Percentiles rank a stretch among this genome's conserved stretches.
These are phyloP conservation scores for Chlorodrepanis virens DNA, from an alignment of 2,113 vertebrate genomes.

Conservation along the genomic window DNA sequence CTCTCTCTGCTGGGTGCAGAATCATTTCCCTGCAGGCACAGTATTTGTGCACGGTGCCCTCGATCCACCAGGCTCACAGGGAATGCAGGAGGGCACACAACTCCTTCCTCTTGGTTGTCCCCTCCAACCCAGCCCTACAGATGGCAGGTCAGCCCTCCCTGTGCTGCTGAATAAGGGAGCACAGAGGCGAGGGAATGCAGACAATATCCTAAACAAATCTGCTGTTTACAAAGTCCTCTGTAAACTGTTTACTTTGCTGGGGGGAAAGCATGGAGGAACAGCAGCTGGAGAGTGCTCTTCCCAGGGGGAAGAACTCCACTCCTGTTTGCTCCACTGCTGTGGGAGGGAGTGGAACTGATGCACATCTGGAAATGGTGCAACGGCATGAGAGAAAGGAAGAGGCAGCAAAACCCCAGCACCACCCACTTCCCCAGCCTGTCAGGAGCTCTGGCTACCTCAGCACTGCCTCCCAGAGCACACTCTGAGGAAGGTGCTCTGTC, in stretches of 20 bases:
- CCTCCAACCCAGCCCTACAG: neutral
- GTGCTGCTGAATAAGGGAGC: neutral
- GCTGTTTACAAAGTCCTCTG: conserved; percentile 42
- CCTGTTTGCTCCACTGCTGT: neutral
- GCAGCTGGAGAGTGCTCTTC: conserved; percentile 36
- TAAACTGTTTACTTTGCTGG: conserved; percentile 64
- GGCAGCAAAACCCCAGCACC: neutral
- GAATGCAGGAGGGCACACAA: neutral
- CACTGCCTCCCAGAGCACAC: neutral
- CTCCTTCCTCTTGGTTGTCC: neutral
- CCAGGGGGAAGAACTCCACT: neutral
- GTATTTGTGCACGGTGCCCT: neutral
- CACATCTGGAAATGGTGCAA: neutral
- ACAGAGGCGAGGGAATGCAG: neutral
- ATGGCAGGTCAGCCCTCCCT: neutral
- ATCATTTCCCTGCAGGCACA: neutral
- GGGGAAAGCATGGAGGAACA: neutral
- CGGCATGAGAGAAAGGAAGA: neutral
- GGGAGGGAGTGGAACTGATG: neutral
- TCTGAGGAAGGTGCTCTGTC: neutral
- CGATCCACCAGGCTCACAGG: neutral
- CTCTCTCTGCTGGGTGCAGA: neutral
- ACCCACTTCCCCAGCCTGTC: neutral
- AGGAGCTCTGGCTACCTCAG: neutral
- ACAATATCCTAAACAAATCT: conserved; percentile 46